Base-by-base conservation (phyloP, 2,113 vertebrate species). In the Clupea harengus region DNA sequence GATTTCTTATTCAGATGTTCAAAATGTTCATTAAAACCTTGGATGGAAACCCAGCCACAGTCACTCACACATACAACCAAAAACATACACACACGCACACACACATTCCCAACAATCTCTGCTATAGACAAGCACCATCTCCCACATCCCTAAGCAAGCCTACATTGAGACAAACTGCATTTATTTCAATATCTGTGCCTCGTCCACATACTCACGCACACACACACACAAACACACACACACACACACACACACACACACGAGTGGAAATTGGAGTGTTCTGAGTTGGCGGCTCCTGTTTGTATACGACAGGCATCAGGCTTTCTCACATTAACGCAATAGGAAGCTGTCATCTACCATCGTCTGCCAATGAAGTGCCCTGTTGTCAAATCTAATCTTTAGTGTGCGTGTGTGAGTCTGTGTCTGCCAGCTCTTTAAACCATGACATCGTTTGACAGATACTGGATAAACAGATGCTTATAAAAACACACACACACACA, bases 141-240 rank as follows among this genome's bases (percentile, higher is more conserved):
- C n/a, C 22, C 0, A 25, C 22, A 64, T 57, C 52, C 0, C 52
- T 3, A 57, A 0, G 17, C 52, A 83, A 52, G 39, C 46, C 84
- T 83, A 89, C 83, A 88, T 84, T 82, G 86, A 86, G 52, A 85
- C 47, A 52, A n/a, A 75, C 75, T 85, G 64, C 49, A 52, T 85
- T 50, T 3, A 49, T 75, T 4, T 84, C 64, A 84, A 45, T 32
- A 50, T 4, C 46, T 32, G 32, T 47, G 20, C 28, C n/a, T 47
- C 15, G 1, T 64, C 52, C 50, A 60, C 46, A 7, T 10, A 47
- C 0, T 18, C 52, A 6, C 18, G 18, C n/a, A n/a, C n/a, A 64
- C 60, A 64, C 4, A 64, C n/a, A 64, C 5, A 9, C n/a, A 64
- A 2, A n/a, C 8, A 60, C 18, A n/a, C 50, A 60, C 50, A 9